Percentiles rank a stretch among this genome's conserved stretches.
These are phyloP conservation scores for Eupleurogrammus muticus DNA, from an alignment of 2,797 vertebrate genomes.

Conservation along the genomic window DNA sequence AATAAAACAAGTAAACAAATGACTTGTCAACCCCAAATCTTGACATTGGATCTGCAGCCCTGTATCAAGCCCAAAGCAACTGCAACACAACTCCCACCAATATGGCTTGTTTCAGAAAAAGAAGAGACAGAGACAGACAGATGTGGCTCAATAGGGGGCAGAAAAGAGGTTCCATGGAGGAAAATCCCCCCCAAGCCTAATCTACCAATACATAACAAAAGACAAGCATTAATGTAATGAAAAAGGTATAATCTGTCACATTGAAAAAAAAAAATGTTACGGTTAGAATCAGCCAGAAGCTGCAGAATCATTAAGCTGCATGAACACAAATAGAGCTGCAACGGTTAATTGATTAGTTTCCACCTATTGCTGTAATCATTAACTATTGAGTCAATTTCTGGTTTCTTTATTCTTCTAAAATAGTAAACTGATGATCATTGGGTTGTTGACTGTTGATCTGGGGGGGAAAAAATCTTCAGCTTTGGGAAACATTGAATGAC, in stretches of 20 bases:
- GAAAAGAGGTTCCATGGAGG: slow-evolving; percentile 41
- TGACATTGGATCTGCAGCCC: too few species aligned
- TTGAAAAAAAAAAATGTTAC: neutral
- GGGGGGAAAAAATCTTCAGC: too few species aligned
- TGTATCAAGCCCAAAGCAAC: slow-evolving; percentile 21
- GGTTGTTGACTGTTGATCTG: too few species aligned
- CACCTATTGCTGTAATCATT: too few species aligned
- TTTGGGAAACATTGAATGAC: too few species aligned
- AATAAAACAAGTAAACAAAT: too few species aligned
- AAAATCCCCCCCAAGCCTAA: slow-evolving; percentile 51
- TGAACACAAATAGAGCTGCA: neutral
- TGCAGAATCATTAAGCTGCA: neutral
- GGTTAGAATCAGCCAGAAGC: neutral
- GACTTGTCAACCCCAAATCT: too few species aligned
- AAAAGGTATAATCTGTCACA: slow-evolving; percentile 17
- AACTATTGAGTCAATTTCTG: too few species aligned
- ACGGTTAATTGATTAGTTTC: too few species aligned
- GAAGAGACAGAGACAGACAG: slow-evolving; percentile 42
- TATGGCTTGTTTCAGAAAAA: slow-evolving; percentile 8
- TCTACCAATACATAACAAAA: slow-evolving; percentile 45
- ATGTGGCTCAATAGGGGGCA: slow-evolving; percentile 47
- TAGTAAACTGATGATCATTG: too few species aligned
- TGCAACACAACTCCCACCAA: slow-evolving; percentile 3
- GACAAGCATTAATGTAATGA: slow-evolving; percentile 38
- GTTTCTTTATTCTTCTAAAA: too few species aligned